phyloP scores from a whole-genome alignment of 2,888 invertebrate genomes.

The Plagodis dolabraria region DNA sequence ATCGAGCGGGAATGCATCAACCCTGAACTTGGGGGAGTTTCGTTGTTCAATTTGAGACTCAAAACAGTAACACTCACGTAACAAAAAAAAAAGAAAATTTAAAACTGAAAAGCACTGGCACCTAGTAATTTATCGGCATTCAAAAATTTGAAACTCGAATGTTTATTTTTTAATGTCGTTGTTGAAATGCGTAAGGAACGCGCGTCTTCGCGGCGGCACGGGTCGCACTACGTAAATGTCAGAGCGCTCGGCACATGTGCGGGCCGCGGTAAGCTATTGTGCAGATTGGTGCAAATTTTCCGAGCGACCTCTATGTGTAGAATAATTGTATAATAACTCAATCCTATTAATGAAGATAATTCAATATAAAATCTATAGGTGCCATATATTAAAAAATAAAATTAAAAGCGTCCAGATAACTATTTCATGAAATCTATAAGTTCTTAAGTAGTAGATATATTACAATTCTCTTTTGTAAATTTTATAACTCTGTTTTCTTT shows the following conservation, averaged over 20 bases:
- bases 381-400: no score
- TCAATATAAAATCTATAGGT: no score
- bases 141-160: conserved; percentile 41
- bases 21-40: conserved; percentile 82
- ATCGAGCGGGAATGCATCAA: conserved; percentile 82
- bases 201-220: conserved; percentile 72
- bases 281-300: conserved; percentile 56
- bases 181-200: conserved; percentile 55
- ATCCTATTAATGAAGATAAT: no score
- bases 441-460: no score
- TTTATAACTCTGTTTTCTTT: no score
- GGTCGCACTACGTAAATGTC: conserved; percentile 83
- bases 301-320: conserved; percentile 31
- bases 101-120: conserved; percentile 52
- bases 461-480: no score
- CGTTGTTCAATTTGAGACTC: conserved; percentile 62
- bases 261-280: conserved; percentile 63
- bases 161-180: conserved; percentile 47
- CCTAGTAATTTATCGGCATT: conserved; percentile 49
- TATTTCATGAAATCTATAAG: no score
- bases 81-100: conserved; percentile 45
- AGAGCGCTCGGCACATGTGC: conserved; percentile 81
- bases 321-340: conserved; percentile 14
- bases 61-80: conserved; percentile 54
- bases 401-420: no score